phyloP scores from a whole-genome alignment of 2,113 vertebrate species.

The Heloderma charlesbogerti region DNA sequence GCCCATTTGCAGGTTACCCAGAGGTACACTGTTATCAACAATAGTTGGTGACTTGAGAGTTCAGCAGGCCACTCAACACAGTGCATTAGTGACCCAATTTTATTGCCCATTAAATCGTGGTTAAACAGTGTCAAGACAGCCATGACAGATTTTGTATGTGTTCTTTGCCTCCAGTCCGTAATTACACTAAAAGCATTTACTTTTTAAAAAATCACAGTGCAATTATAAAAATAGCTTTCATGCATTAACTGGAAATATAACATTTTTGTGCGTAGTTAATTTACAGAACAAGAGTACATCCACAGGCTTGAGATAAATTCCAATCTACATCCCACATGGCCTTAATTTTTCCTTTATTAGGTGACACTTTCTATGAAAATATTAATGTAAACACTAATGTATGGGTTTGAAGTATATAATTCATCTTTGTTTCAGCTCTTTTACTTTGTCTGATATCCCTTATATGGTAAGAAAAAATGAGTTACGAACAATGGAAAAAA shows the following conservation, averaged over 20 bases:
- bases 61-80: conserved; percentile 16
- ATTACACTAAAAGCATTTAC: neutral
- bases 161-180: conserved; percentile 31
- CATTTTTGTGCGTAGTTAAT: neutral
- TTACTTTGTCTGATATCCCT: conserved; percentile 31
- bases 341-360: conserved; percentile 46
- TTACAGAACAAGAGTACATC: neutral
- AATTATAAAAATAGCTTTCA: neutral
- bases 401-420: conserved; percentile 29
- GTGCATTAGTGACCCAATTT: conserved; percentile 22
- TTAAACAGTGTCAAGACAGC: conserved; percentile 26
- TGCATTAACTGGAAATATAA: neutral
- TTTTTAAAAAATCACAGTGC: conserved; percentile 11
- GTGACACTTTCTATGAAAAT: conserved; percentile 22
- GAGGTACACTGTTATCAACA: conserved; percentile 13
- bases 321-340: conserved; percentile 24
- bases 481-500: neutral
- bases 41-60: conserved; percentile 21
- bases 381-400: conserved; percentile 35
- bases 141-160: neutral
- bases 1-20: neutral
- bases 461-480: neutral
- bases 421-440: conserved; percentile 50
- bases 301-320: neutral
- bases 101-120: conserved; percentile 33